Base-by-base conservation (phyloP, 2,797 vertebrate genomes). In the Lerista edwardsae region DNA sequence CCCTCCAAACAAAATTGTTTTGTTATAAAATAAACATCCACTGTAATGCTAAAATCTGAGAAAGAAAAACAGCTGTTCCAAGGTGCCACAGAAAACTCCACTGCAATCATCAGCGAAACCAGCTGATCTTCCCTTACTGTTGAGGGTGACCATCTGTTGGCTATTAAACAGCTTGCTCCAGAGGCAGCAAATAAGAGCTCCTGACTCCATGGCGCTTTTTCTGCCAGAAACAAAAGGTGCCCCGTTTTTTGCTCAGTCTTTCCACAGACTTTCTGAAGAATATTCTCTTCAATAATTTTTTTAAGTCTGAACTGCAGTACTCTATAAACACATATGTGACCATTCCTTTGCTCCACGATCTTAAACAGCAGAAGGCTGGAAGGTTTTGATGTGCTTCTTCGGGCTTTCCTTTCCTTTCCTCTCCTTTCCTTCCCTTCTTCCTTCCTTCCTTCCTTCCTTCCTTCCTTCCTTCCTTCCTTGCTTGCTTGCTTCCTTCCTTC, bases 311-410 rank as follows among this genome's bases (percentile, higher is more conserved):
- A 90, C 92, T 81, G 39, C 86, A 90, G 87, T 39, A 61, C 88
- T 87, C 14, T 0, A 57, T 0, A 94, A 94, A 90, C 89, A 93
- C 93, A 95, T 94, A 95, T 95, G 92, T 90, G 90, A 75, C 68
- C 85, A 91, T 89, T 23, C 88, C 93, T 93, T 90, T 94, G 93
- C 94, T 89, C 87, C 87, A 77, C 64, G 87, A 88, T 93, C 93
- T 93, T 93, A 93, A 90, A 92, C 91, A 93, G 91, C 90, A 91
- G 77, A 2, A 72, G 25, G 31, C 84, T 83, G 89, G 1, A 23
- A 84, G 86, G 91, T 81, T 82, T 86, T 95, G 93, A 92, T 90
- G 88, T 3, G 5, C 90, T 87, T 93, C 87, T 39, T 85, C 79
- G 79, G 0, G 84, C 88, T 93, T 93, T 92, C 88, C n/a, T n/a